These are phyloP conservation scores for Anthrax anthrax DNA, from an alignment of 2,888 invertebrate species.

Conservation along the genomic window DNA sequence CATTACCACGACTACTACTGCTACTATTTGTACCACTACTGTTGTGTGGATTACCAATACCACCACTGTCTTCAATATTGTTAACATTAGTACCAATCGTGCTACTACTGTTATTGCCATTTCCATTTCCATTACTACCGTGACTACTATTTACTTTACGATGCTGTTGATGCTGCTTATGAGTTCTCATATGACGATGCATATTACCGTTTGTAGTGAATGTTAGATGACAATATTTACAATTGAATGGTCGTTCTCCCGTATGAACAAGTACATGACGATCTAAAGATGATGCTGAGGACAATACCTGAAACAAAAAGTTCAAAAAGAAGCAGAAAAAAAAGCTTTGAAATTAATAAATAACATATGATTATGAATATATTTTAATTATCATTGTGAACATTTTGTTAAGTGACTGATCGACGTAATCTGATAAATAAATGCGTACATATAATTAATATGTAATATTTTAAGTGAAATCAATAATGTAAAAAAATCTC, in stretches of 20 bases:
- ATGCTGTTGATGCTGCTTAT: slow-evolving; percentile 38
- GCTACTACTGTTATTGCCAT: slow-evolving; percentile 14
- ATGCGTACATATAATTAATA: no score
- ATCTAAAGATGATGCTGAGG: slow-evolving; percentile 65
- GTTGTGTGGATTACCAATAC: slow-evolving; percentile 8
- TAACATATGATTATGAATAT: no score
- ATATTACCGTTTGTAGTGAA: slow-evolving; percentile 79
- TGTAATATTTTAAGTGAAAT: no score
- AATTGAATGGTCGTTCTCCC: slow-evolving; percentile 66
- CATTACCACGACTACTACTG: slow-evolving; percentile 11
- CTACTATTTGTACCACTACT: slow-evolving; percentile 14
- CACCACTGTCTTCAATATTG: slow-evolving; percentile 8
- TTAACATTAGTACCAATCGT: not conserved
- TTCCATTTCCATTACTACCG: slow-evolving; percentile 16
- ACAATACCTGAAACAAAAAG: slow-evolving; percentile 40
- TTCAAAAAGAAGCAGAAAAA: no score
- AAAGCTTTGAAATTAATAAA: no score
- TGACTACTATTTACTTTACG: slow-evolving; percentile 19
- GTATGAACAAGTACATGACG: slow-evolving; percentile 68
- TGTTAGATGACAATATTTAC: slow-evolving; percentile 61
- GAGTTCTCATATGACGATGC: slow-evolving; percentile 68
- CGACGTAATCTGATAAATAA: no score
- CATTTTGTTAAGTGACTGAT: no score
- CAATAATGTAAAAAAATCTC: no score
- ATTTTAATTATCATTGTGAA: no score